Base-by-base conservation (phyloP, 2,797 vertebrate species). In the Sebastes kiyomatsui region DNA sequence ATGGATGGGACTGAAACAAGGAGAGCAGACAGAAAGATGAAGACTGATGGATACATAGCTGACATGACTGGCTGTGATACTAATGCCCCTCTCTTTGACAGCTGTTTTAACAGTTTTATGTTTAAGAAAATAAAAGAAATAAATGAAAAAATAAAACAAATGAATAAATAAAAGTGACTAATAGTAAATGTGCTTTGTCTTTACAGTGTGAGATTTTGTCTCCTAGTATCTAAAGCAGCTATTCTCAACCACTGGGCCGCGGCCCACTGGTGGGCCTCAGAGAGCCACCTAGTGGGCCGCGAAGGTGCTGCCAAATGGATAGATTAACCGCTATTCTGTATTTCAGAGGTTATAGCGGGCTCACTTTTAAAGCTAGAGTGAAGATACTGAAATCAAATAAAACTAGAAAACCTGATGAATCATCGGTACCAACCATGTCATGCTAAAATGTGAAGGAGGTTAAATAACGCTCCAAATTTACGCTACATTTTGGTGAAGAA, bases 91-190 rank as follows among this genome's bases (percentile, higher is more conserved):
- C 83, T 90, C 88, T 90, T 87, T 87, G 91, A 93, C 92, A 90
- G 87, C 86, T 90, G 91, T 93, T 94, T 91, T 94, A 95, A 95
- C 92, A 93, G 88, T 92, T 94, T 93, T 94, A 92, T 93, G 94
- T 95, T 94, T 86, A 90, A 90, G 87, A 92, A 93, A 94, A 91
- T 80, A 89, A 91, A 89, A 89, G 2, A 89, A 91, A 90, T 86
- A 83, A 80, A 80, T 90, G 2, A 75, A 94, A 89, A 93, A 90
- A 89, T 65, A 92, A 46, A 94, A 94, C 60, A 90, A 92, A 93
- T 88, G 74, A 91, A 90, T 87, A 90, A 95, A 95, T 94, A 93
- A 95, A 95, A 86, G 91, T 94, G 92, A 93, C 90, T 92, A 93
- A 95, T 93, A 92, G 90, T 94, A 94, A 93, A 93, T 86, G 89